phyloP scores from a whole-genome alignment of 2,888 invertebrate genomes.

The Melanotus villosus region DNA sequence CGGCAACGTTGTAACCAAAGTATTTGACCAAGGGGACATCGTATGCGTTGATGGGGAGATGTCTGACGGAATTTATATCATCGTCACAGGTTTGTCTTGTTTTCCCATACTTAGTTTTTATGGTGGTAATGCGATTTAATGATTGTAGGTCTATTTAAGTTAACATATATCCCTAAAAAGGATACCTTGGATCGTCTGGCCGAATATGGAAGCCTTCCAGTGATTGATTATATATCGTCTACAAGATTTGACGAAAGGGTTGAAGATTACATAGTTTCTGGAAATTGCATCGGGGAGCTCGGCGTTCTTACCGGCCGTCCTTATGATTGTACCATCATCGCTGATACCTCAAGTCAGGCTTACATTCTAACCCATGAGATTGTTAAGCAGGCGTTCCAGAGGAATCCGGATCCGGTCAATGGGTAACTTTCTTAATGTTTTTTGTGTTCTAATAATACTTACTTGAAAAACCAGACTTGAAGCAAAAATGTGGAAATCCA shows the following conservation, averaged over 20 bases:
- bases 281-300: constrained; percentile 75
- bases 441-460: no score
- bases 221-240: constrained; percentile 71
- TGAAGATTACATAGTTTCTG: constrained; percentile 74
- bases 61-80: constrained; percentile 66
- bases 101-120: no score
- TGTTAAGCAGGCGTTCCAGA: constrained; percentile 69
- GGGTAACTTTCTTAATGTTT: constrained; percentile 16
- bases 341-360: constrained; percentile 73
- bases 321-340: constrained; percentile 72
- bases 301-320: constrained; percentile 73
- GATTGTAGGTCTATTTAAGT: constrained; percentile 43
- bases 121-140: no score
- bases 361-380: constrained; percentile 67
- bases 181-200: constrained; percentile 69
- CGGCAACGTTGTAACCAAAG: constrained; percentile 45
- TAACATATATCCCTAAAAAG: constrained; percentile 57
- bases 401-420: constrained; percentile 21
- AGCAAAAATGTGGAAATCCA: constrained; percentile 74
- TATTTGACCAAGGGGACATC: constrained; percentile 50
- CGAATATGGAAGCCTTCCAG: constrained; percentile 70
- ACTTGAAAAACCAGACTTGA: constrained; percentile 69
- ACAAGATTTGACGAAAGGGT: constrained; percentile 69
- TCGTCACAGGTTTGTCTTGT: constrained; percentile 55
- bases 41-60: constrained; percentile 59